Evolutionary conservation across 1,140 invertebrate genomes (phyloP).

Genomic region (Trigoniulus corallinus): DNA sequence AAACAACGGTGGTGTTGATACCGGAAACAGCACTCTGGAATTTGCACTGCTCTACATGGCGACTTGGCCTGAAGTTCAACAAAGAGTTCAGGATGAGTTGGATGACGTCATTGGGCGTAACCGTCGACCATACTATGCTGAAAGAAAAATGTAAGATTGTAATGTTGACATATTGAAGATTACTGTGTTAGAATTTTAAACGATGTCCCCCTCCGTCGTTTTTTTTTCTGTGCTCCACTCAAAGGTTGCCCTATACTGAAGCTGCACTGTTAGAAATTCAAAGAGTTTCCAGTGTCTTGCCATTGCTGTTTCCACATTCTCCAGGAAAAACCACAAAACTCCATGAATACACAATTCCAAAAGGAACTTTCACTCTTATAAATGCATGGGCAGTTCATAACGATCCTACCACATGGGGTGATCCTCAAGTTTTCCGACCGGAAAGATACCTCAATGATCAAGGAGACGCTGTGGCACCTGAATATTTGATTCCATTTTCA

Average conservation of each 20-base stretch:
- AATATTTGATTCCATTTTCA: constrained; percentile 20
- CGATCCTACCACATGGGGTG: constrained; percentile 40
- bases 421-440: constrained; percentile 50
- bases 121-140: too few relatives aligned
- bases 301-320: constrained; percentile 7
- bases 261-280: constrained; percentile 9
- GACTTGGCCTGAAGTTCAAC: too few relatives aligned
- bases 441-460: constrained; percentile 36
- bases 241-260: constrained; percentile 9
- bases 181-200: too few relatives aligned
- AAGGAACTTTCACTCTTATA: background rate
- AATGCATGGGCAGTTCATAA: constrained; percentile 35
- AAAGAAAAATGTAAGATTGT: too few relatives aligned
- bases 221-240: too few relatives aligned
- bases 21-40: constrained; percentile 25
- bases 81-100: too few relatives aligned
- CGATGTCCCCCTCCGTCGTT: too few relatives aligned
- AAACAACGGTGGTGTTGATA: constrained; percentile 28
- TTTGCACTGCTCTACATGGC: constrained; percentile 27
- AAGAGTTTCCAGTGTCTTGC: constrained; percentile 5
- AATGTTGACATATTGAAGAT: too few relatives aligned
- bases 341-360: background rate
- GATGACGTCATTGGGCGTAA: too few relatives aligned
- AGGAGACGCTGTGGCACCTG: constrained; percentile 14
- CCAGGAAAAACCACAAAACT: constrained; percentile 6